Percentiles rank a stretch among this genome's conserved stretches.
These are phyloP conservation scores for Steinernema feltiae DNA, from an alignment of 1,140 invertebrate species.

Conservation along the genomic window DNA sequence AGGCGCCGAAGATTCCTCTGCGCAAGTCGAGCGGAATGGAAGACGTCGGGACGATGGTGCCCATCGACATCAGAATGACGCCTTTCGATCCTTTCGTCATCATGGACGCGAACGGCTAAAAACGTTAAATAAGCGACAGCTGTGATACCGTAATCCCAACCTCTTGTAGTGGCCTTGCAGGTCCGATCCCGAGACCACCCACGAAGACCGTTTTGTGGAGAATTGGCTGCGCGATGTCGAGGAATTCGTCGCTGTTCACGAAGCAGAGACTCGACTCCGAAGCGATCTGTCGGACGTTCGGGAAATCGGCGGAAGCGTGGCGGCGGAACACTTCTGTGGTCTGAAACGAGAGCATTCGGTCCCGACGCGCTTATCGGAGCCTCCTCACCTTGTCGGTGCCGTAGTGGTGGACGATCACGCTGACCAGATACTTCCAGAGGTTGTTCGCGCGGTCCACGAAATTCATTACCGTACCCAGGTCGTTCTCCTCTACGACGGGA, in stretches of 20 bases:
- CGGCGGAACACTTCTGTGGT: slow-evolving; percentile 26
- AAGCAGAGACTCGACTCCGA: slow-evolving; percentile 34
- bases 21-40: neutral
- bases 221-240: slow-evolving; percentile 37
- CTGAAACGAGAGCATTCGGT: neutral
- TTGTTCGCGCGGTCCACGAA: slow-evolving; percentile 36
- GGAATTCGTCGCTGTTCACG: slow-evolving; percentile 39
- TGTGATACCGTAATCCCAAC: slow-evolving; percentile 14
- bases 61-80: slow-evolving; percentile 31
- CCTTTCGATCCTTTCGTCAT: slow-evolving; percentile 35
- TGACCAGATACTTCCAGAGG: slow-evolving; percentile 4
- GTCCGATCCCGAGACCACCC: slow-evolving; percentile 33
- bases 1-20: neutral
- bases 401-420: neutral
- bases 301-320: slow-evolving; percentile 27
- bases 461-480: slow-evolving; percentile 30
- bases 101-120: slow-evolving; percentile 27
- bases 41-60: slow-evolving; percentile 30
- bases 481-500: slow-evolving; percentile 42
- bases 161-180: slow-evolving; percentile 27
- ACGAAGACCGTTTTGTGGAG: slow-evolving; percentile 40
- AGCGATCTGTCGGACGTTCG: slow-evolving; percentile 34
- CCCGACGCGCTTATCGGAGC: no score
- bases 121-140: neutral
- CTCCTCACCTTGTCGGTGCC: slow-evolving; percentile 2